These are phyloP conservation scores for Styela plicata DNA, from an alignment of 23 tunicate species.

Conservation along the genomic window DNA sequence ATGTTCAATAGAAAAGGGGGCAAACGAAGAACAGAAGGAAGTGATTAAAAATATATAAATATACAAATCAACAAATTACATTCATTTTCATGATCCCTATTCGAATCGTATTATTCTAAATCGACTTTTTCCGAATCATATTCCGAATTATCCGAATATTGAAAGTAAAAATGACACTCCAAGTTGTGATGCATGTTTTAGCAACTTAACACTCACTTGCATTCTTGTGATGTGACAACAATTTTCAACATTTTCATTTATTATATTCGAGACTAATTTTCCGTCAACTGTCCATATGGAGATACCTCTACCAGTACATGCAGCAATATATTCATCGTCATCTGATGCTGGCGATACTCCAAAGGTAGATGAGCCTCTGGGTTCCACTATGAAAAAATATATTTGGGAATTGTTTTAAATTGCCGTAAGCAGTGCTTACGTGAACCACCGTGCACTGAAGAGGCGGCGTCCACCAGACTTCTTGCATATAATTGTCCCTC, in stretches of 20 bases:
- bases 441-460: too few species aligned
- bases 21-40: too few species aligned
- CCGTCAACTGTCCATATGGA: conserved; percentile 70
- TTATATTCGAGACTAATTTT: conserved; percentile 40
- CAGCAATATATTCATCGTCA: conserved; percentile 48
- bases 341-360: neutral
- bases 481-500: too few species aligned
- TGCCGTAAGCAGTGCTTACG: too few species aligned
- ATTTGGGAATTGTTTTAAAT: neutral
- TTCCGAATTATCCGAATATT: too few species aligned
- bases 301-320: conserved; percentile 77
- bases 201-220: too few species aligned
- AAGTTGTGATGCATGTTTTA: too few species aligned
- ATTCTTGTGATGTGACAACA: conserved; percentile 64
- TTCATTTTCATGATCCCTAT: neutral
- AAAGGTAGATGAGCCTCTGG: neutral
- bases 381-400: neutral
- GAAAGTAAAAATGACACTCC: too few species aligned
- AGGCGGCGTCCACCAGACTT: too few species aligned
- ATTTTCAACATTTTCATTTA: conserved; percentile 41
- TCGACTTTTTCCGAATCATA: too few species aligned
- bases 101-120: too few species aligned
- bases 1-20: too few species aligned
- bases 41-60: neutral
- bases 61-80: neutral